These are phyloP conservation scores for Eurystomus glaucurus DNA, from an alignment of 2,797 vertebrate species.

Conservation along the genomic window DNA sequence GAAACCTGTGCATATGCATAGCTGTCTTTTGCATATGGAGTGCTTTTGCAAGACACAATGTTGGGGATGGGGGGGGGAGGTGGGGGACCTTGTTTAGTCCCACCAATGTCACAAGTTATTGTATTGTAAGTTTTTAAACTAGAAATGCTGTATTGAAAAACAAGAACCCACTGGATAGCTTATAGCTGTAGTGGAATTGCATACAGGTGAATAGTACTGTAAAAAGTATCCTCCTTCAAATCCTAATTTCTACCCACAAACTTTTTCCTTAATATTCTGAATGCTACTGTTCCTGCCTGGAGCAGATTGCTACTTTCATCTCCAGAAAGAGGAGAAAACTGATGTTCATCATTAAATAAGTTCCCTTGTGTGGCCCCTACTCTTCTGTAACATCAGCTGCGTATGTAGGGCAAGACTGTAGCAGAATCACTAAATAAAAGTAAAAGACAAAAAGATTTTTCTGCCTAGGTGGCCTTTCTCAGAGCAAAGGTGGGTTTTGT, in stretches of 20 bases:
- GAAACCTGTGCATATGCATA: background rate
- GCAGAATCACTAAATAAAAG: background rate
- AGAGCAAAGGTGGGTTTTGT: background rate
- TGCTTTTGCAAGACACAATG: background rate
- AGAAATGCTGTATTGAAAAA: background rate
- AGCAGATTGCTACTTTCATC: background rate
- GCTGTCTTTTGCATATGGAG: background rate
- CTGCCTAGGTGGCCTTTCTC: background rate
- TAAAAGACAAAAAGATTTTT: background rate
- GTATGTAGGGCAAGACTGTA: background rate
- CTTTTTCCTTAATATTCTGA: background rate
- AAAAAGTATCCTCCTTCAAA: background rate
- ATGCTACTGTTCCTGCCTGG: background rate
- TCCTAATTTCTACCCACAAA: background rate
- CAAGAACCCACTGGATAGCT: background rate
- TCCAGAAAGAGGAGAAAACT: background rate
- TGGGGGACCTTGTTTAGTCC: background rate
- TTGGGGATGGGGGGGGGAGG: background rate
- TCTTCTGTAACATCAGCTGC: background rate
- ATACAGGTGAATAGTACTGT: background rate
- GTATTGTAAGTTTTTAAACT: background rate
- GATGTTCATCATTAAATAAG: background rate
- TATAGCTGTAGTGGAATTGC: background rate
- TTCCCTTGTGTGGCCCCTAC: background rate
- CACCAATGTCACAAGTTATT: background rate